phyloP scores from a whole-genome alignment of 2,888 invertebrate genomes.

The Tiliacea citrago region DNA sequence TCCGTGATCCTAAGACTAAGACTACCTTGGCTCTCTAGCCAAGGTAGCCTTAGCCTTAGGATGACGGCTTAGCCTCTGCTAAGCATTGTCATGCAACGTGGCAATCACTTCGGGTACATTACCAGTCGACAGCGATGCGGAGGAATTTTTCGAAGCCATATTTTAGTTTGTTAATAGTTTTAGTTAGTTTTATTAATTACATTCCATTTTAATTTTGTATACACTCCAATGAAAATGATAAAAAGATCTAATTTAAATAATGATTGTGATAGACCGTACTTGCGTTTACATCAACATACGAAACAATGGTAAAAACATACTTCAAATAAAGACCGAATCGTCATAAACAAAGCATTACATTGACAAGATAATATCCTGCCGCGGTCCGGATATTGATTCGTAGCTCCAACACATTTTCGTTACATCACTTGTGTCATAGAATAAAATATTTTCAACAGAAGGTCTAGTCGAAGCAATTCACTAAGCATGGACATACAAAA shows the following conservation, averaged over 20 bases:
- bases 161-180: neutral
- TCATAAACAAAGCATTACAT: slow-evolving; percentile 62
- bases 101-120: neutral
- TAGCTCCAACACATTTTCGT: slow-evolving; percentile 42
- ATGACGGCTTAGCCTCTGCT: no score
- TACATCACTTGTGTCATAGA: slow-evolving; percentile 35
- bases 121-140: neutral
- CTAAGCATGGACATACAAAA: no score
- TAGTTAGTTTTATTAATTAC: no score
- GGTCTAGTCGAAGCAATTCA: neutral
- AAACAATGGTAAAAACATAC: slow-evolving; percentile 6
- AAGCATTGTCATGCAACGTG: neutral
- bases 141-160: neutral
- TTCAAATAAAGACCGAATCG: neutral
- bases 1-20: neutral
- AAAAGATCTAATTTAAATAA: neutral
- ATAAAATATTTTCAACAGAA: slow-evolving; percentile 21
- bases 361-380: slow-evolving; percentile 67
- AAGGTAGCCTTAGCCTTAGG: no score
- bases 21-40: no score
- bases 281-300: neutral
- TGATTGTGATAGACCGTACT: neutral
- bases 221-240: neutral
- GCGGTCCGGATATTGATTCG: slow-evolving; percentile 66
- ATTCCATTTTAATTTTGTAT: neutral